phyloP scores from a whole-genome alignment of 2,113 vertebrate genomes.

The Pardalotus punctatus region DNA sequence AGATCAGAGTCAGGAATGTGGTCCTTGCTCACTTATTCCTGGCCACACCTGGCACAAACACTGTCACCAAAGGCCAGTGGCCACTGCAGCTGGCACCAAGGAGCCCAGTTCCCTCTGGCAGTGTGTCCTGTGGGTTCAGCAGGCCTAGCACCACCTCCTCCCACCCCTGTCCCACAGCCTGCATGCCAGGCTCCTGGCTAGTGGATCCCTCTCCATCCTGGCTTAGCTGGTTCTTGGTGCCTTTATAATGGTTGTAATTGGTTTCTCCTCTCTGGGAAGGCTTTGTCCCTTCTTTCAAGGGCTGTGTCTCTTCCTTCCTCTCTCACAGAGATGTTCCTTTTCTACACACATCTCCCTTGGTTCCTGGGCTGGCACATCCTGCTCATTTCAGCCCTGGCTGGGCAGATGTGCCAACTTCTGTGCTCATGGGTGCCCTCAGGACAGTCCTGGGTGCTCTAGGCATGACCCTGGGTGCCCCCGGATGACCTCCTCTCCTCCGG shows the following conservation, averaged over 20 bases:
- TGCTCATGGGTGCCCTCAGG: neutral
- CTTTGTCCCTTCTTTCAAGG: neutral
- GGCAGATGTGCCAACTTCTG: neutral
- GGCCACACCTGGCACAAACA: neutral
- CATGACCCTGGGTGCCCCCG: neutral
- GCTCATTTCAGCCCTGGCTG: neutral
- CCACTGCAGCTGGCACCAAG: neutral
- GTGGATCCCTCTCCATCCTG: neutral
- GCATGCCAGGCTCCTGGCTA: neutral
- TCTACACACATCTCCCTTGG: neutral
- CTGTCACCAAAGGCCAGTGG: neutral
- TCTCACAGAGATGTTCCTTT: neutral
- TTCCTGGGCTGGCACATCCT: neutral
- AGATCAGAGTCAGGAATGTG: rapidly evolving
- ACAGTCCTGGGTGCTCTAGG: neutral
- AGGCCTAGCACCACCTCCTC: neutral
- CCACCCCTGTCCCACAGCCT: neutral
- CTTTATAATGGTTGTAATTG: neutral
- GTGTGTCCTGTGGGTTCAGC: neutral
- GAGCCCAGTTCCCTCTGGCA: neutral
- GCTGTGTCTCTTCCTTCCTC: neutral
- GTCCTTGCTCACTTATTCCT: too few species aligned
- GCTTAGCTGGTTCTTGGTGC: neutral
- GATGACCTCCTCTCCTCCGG: too few species aligned
- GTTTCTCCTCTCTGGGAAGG: neutral